Evolutionary conservation across 2,113 vertebrate genomes (phyloP).

Genomic region (Furnarius figulus): DNA sequence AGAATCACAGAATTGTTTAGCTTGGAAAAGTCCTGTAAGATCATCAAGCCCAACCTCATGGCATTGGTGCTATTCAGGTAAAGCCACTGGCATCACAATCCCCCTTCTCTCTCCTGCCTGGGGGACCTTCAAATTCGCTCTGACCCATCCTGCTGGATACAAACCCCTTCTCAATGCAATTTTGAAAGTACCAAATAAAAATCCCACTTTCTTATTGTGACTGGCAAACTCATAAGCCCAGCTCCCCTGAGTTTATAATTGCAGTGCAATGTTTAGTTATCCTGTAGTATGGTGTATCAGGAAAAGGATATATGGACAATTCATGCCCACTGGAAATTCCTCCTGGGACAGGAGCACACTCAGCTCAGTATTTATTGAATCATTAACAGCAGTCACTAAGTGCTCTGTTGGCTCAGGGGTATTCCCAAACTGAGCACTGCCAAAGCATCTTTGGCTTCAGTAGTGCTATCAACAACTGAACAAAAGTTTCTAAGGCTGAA

Average conservation of each 20-base stretch:
- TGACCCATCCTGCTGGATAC: fast-evolving
- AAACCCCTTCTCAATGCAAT: background rate
- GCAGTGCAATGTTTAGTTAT: background rate
- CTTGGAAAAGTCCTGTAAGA: background rate
- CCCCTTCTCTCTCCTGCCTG: background rate
- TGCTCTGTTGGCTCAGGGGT: background rate
- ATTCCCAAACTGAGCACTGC: background rate
- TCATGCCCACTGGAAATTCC: background rate
- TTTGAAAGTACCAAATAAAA: background rate
- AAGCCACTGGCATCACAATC: fast-evolving
- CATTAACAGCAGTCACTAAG: background rate
- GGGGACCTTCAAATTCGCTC: background rate
- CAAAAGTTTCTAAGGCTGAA: background rate
- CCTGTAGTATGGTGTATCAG: background rate
- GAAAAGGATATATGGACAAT: background rate
- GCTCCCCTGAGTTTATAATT: background rate
- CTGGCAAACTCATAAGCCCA: fast-evolving
- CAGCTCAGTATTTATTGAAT: background rate
- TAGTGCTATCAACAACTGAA: background rate
- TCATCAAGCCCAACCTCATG: background rate
- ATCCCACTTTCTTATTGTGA: background rate
- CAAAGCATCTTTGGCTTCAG: background rate
- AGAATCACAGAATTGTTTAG: background rate
- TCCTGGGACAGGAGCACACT: background rate
- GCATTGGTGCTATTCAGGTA: fast-evolving